Percentiles rank a stretch among this genome's conserved stretches.
phyloP scores from a whole-genome alignment of 2,888 invertebrate genomes.

The Scaeva pyrastri region DNA sequence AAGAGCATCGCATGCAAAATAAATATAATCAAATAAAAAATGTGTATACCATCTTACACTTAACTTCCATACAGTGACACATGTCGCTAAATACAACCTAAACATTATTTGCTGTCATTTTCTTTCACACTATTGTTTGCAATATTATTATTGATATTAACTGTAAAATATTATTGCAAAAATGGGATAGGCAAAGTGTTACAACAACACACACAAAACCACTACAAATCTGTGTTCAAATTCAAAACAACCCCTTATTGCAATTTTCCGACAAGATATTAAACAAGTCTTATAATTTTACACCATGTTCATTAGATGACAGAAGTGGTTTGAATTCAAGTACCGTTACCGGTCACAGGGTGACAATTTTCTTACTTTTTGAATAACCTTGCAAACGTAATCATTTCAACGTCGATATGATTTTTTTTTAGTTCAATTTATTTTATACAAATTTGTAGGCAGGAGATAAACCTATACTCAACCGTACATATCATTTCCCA shows the following conservation, averaged over 20 bases:
- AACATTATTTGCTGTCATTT: slow-evolving; percentile 36
- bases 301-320: background rate
- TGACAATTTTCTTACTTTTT: background rate
- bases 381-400: slow-evolving; percentile 9
- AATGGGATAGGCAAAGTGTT: slow-evolving; percentile 33
- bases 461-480: background rate
- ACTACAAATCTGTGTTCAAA: background rate
- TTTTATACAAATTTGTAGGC: slow-evolving; percentile 21
- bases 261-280: background rate
- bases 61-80: slow-evolving; percentile 42
- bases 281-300: background rate
- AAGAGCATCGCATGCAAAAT: slow-evolving; percentile 66
- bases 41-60: slow-evolving; percentile 41
- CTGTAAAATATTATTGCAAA: slow-evolving; percentile 38
- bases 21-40: slow-evolving; percentile 50
- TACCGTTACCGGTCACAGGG: background rate
- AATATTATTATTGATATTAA: slow-evolving; percentile 27
- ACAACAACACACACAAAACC: background rate
- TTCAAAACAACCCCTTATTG: slow-evolving; percentile 2
- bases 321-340: background rate
- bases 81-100: slow-evolving; percentile 58
- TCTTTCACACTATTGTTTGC: slow-evolving; percentile 43
- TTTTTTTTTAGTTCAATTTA: slow-evolving; percentile 29
- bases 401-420: slow-evolving; percentile 20
- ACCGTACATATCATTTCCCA: slow-evolving; percentile 8